phyloP scores from a whole-genome alignment of 2,797 vertebrate species.

The Rhabdophis nuchalis region DNA sequence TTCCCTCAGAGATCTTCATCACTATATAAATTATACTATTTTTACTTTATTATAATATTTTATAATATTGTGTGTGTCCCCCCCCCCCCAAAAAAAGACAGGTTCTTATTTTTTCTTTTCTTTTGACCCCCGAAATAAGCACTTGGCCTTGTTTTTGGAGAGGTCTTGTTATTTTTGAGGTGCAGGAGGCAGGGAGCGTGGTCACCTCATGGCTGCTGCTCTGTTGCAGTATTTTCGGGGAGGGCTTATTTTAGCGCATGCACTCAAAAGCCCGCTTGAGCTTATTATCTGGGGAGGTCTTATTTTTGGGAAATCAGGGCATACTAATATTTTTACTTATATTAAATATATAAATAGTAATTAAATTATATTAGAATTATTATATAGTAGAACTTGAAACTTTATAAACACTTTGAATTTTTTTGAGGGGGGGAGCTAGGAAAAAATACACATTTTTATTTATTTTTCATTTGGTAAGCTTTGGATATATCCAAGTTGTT shows the following conservation, averaged over 20 bases:
- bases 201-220: too few relatives aligned
- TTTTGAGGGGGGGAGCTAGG: neutral
- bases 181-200: too few relatives aligned
- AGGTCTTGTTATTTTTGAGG: too few relatives aligned
- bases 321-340: neutral
- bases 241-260: too few relatives aligned
- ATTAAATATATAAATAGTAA: neutral
- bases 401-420: neutral
- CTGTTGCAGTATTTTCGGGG: too few relatives aligned
- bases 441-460: neutral
- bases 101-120: too few relatives aligned
- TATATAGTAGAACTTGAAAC: neutral
- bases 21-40: neutral
- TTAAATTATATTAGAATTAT: neutral
- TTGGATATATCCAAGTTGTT: neutral
- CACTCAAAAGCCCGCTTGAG: too few relatives aligned
- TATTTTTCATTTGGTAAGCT: neutral
- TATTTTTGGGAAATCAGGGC: too few relatives aligned
- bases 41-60: neutral
- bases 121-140: too few relatives aligned
- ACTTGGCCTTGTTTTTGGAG: too few relatives aligned
- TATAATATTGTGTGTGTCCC: neutral
- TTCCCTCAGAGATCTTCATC: neutral
- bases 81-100: too few relatives aligned
- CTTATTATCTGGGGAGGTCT: too few relatives aligned